Base-by-base conservation (phyloP, 2,888 invertebrate genomes). In the Branchipolynoe longqiensis region DNA sequence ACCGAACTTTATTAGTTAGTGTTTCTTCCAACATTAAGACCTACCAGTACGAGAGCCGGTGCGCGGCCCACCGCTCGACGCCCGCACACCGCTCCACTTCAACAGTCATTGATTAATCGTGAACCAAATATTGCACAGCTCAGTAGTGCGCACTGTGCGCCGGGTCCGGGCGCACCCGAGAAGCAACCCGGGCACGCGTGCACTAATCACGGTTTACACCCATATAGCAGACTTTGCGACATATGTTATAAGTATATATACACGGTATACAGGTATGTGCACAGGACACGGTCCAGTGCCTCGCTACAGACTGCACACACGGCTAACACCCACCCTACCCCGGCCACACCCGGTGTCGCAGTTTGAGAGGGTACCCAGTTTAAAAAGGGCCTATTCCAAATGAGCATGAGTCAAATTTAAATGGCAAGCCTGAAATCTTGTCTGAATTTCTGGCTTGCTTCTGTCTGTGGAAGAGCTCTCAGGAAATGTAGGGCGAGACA, bases 191-290 rank as follows among this genome's bases (percentile, higher is more conserved):
- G n/a, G n/a, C 48, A 48, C 48, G n/a, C 48, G 73, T 73, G 54
- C 48, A 78, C 78, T 78, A 78, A 78, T 78, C 78, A 78, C 78
- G 54, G 78, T 41, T 48, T 78, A 73, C 48, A 28, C 78, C 48
- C 78, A 48, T 78, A 78, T 78, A 78, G 78, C 78, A 78, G 78
- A 78, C 78, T 78, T 78, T 78, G 78, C 78, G 78, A 78, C 78
- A 78, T 41, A n/a, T 48, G n/a, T 48, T 54, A 78, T 69, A 69
- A 36, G 69, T 38, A 69, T 69, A 36, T 69, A 69, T 69, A 69
- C 38, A 33, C 12, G 33, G 18, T 69, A 69, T 69, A 69, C 38
- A 69, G 33, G 22, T 69, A 38, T 69, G 69, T 69, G 69, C 38
- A 69, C 38, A 69, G n/a, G n/a, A n/a, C n/a, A n/a, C n/a, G n/a